Conservation (phyloP, 2,797 vertebrate genomes). For the Notamacropus eugenii region DNA sequence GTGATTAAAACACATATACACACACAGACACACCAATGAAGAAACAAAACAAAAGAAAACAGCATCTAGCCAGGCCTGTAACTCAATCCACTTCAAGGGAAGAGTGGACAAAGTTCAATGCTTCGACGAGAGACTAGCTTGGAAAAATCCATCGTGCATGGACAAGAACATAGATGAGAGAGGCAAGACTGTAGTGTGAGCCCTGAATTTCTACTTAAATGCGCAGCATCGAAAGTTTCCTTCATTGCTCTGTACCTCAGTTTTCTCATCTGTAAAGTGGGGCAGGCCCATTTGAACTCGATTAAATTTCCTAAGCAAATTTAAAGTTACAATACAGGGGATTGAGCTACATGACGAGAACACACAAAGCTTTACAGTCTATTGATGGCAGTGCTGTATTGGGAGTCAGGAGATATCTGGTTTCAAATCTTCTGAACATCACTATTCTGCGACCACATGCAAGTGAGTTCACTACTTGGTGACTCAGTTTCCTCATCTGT, state of each 20-base stretch:
- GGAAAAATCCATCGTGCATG: slow-evolving; percentile 26
- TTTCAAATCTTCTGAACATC: background rate
- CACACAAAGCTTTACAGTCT: background rate
- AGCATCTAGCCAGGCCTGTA: slow-evolving; percentile 49
- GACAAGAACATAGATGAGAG: background rate
- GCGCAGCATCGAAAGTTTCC: too few relatives aligned
- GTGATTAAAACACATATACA: slow-evolving; percentile 12
- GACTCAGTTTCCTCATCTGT: background rate
- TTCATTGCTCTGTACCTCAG: background rate
- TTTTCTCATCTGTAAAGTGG: background rate
- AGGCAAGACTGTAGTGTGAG: background rate
- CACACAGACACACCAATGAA: background rate
- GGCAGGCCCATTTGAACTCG: background rate
- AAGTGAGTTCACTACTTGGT: background rate
- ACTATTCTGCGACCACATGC: background rate
- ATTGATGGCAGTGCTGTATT: background rate
- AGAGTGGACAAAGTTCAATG: slow-evolving; percentile 40
- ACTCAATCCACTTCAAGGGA: slow-evolving; percentile 29
- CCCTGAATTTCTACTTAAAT: background rate
- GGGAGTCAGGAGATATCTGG: too few relatives aligned
- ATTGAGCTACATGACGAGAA: background rate
- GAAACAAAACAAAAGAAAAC: background rate
- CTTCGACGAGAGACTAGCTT: slow-evolving; percentile 40
- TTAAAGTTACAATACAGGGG: background rate
- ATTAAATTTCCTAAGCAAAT: background rate